phyloP scores from a whole-genome alignment of 2,113 vertebrate species.

The Thamnophis sirtalis region DNA sequence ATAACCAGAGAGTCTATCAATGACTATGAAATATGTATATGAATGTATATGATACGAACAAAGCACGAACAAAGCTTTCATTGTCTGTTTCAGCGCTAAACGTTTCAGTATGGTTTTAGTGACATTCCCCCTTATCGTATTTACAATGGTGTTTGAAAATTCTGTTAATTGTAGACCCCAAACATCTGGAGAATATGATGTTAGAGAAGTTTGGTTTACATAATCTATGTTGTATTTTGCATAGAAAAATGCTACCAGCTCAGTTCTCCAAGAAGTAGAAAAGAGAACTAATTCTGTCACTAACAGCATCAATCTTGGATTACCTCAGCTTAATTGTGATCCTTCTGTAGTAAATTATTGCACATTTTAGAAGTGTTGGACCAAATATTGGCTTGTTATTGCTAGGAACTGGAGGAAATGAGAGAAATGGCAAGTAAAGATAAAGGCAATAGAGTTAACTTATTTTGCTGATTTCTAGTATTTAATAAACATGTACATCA shows the following conservation, averaged over 20 bases:
- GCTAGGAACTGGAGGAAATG: not conserved
- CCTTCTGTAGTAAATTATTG: not conserved
- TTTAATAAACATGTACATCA: not conserved
- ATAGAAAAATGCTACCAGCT: not conserved
- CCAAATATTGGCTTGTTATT: not conserved
- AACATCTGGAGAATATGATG: not conserved
- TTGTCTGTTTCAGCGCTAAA: not conserved
- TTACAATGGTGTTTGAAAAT: not conserved
- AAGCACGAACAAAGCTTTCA: not conserved
- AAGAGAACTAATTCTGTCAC: not conserved
- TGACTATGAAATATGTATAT: constrained; percentile 8
- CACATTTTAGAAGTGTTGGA: not conserved
- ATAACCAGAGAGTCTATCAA: constrained; percentile 12
- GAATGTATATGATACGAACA: not conserved
- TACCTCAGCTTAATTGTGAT: not conserved
- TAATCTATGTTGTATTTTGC: not conserved
- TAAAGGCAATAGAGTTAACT: not conserved
- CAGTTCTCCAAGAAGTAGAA: not conserved
- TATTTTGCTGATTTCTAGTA: not conserved
- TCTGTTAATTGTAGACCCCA: not conserved
- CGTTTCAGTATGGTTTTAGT: not conserved
- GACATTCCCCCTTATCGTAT: not conserved
- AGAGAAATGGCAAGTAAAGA: not conserved
- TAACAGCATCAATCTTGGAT: not conserved
- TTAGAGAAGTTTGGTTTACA: not conserved